Base-by-base conservation (phyloP, 2,888 invertebrate species). In the Hypomecis atomaria region DNA sequence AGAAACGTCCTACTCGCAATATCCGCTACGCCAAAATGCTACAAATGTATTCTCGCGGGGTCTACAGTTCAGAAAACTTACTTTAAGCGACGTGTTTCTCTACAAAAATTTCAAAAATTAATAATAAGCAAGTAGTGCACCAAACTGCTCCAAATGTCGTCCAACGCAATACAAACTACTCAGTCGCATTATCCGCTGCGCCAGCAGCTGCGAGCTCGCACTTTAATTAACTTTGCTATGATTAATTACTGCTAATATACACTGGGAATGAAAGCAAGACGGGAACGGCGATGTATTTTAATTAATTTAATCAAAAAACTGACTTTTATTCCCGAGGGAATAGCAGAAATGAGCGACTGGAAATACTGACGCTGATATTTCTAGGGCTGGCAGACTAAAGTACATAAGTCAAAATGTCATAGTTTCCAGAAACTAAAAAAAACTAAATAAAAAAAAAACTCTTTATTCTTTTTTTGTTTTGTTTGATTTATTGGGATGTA, bases 181-280 rank as follows among this genome's bases (percentile, higher is more conserved):
- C 44, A 56, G 33, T 13, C 10, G 4, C 43, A 44, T 34, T 36
- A 44, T 36, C 54, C 54, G 5, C 23, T 40, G 54, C 36, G 52
- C 65, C 67, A 58, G 59, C 70, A 72, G 71, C 63, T 71, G 63
- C 66, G 65, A 66, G 78, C 72, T 77, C 75, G 66, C 48, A 66
- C 72, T 74, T 74, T 78, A 81, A 80, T 81, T 78, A 79, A 80
- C 77, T 78, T 72, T 75, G 59, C 69, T 59, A 76, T 81, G 82
- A 81, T 81, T 81, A 81, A 81, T 81, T 71, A 75, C 78, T 49
- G 57, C 47, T 73, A 68, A 71, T 71, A 70, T 72, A 69, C 67
- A 69, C 57, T 44, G 45, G 45, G 67, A 59, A 59, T 62, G 52
- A 44, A 53, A 62, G 57, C 57, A 43, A 57, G 56, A 59, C 37